Conservation (phyloP, 2,888 invertebrate species). For the Eurytoma californica region DNA sequence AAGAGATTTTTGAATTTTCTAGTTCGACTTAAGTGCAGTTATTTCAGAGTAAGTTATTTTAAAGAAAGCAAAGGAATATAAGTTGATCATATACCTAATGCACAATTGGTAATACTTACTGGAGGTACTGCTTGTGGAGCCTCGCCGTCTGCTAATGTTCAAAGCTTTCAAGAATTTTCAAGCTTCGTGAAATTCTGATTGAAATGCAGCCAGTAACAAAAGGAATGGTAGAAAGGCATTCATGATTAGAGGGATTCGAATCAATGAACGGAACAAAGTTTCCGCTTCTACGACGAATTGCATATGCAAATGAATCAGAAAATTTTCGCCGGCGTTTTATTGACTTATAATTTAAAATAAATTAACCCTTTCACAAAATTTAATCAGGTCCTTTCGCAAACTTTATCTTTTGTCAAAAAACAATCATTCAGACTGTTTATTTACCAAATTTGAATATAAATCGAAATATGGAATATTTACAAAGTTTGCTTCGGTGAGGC, state of each 20-base stretch:
- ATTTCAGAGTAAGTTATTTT: too few species aligned
- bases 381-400: too few species aligned
- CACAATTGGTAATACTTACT: not conserved
- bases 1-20: too few species aligned
- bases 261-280: conserved; percentile 53
- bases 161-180: conserved; percentile 52
- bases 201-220: conserved; percentile 44
- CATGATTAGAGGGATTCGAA: conserved; percentile 52
- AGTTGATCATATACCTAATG: too few species aligned
- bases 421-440: too few species aligned
- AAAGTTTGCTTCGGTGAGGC: too few species aligned
- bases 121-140: not conserved
- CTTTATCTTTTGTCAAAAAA: too few species aligned
- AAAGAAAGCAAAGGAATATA: too few species aligned
- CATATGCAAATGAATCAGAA: conserved; percentile 39
- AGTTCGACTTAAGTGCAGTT: too few species aligned
- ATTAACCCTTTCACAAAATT: too few species aligned
- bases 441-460: too few species aligned
- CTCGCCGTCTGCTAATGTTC: conserved; percentile 32
- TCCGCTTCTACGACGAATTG: conserved; percentile 25
- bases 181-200: conserved; percentile 48
- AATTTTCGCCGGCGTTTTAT: conserved; percentile 25
- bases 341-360: conserved; percentile 3
- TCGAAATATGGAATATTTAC: too few species aligned
- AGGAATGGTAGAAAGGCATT: conserved; percentile 39